Evolutionary conservation across 2,797 vertebrate genomes (phyloP), one percentile per base, ranked within the genome.

Genomic region (Pangasius mekongensis): DNA sequence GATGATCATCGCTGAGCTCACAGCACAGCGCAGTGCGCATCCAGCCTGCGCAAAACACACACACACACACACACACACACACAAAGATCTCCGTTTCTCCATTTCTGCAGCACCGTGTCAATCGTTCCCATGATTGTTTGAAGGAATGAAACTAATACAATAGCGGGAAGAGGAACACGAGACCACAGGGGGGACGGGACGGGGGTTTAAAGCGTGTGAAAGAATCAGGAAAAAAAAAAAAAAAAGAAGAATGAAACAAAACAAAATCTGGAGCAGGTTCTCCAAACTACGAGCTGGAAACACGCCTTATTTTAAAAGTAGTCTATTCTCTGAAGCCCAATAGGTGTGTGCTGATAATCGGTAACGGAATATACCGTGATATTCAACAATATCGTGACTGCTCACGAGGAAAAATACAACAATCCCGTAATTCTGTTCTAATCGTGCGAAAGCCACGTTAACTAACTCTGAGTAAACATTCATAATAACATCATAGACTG

Each of bases 1-100:
- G 83, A 86, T 81, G 86, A 92, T 91, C 91, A 92, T 91, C 90
- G 52, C 89, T 90, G 90, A 92, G 90, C 91, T 92, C 90, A 91
- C 85, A 89, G 86, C 69, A 73, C 86, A 90, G 88, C 88, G 87
- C 89, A 89, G 87, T 82, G 89, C 87, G 90, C 89, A 90, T 84
- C 85, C 58, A 88, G 85, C 88, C 64, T 69, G 71, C 83, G 54
- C 81, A 47, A 85, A 87, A 83, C n/a, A 82, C 83, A 69, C 84
- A 81, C 82, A 47, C 64, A 87, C 78, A 89, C 84, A 88, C 86
- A 86, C 82, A 71, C 71, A 49, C 73, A 76, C 87, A 85, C 81
- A 83, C 85, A 84, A 88, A 86, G 81, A 85, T 81, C 60, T 69
- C 86, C 77, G 49, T 81, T 43, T 43, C 43, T 43, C 73, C 62